Base-by-base conservation (phyloP, 2,797 vertebrate species). In the Pangasius mekongensis region DNA sequence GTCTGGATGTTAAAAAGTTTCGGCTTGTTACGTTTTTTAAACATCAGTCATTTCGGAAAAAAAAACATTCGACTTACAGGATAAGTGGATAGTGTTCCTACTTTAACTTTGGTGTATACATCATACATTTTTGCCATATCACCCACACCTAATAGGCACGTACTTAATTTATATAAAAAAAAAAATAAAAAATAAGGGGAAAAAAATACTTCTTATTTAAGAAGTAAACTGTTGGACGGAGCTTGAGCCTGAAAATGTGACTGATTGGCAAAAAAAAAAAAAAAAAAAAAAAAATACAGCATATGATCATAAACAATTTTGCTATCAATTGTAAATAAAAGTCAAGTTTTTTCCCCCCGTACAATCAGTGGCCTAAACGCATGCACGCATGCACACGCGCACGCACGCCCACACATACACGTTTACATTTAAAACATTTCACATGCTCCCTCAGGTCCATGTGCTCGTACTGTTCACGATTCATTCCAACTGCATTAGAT, bases 341-440 rank as follows among this genome's bases (percentile, higher is more conserved):
- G 62, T 86, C 84, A 64, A 74, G 36, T 16, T 43, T 64, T 73
- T 82, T 84, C 83, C 39, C 43, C 39, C 39, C 5, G 81, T 49
- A 89, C 87, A 89, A 89, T 77, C 77, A 43, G 66, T 66, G 81
- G 78, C 43, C 67, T 62, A 9, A 84, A 24, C 64, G 85, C 20
- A 43, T 73, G 60, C 85, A 83, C 87, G 84, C 71, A 77, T n/a
- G n/a, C n/a, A n/a, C n/a, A 3, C 84, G 81, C 83, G 84, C 62
- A 73, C 54, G 5, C 54, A 18, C 54, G 18, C 54, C 0, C 52
- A 16, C 14, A 5, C 52, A 18, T 0, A 18, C 69, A 49, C 13
- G 5, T 43, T 33, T 24, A 66, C 43, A 78, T 69, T 78, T 85
- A 67, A 78, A 78, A 85, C 62, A 69, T 18, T 74, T 52, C 54